Conservation (phyloP, 2,113 vertebrate species). For the Dromiciops gliroides region DNA sequence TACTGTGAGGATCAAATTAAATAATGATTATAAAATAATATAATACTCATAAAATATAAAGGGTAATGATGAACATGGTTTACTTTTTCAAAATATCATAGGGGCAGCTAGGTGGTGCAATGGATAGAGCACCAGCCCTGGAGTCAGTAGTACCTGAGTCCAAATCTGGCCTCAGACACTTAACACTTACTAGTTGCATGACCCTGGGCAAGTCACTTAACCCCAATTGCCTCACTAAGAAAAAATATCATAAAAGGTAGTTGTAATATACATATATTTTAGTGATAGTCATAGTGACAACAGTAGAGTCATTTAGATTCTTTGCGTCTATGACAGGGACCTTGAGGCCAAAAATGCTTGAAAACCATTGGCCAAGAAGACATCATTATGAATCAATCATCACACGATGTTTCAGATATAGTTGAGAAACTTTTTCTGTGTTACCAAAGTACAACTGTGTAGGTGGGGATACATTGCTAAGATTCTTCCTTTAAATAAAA, state of each 20-base stretch:
- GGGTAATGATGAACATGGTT: neutral
- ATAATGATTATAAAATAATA: neutral
- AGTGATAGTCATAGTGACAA: neutral
- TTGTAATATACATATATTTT: neutral
- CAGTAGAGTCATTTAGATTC: neutral
- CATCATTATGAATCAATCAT: neutral
- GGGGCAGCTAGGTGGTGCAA: too few species aligned
- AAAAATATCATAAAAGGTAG: neutral
- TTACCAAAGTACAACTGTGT: slow-evolving; percentile 1
- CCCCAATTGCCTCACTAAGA: too few species aligned
- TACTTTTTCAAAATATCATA: neutral
- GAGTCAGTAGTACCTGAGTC: too few species aligned
- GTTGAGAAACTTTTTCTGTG: neutral
- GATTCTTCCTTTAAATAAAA: slow-evolving; percentile 17
- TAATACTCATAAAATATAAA: neutral
- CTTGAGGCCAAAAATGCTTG: neutral
- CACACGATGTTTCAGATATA: neutral
- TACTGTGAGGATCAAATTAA: neutral
- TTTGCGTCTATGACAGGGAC: neutral
- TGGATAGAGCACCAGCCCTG: too few species aligned
- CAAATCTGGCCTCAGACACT: too few species aligned
- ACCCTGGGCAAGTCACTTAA: too few species aligned
- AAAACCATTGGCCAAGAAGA: neutral
- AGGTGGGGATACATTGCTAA: neutral
- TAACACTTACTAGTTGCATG: too few species aligned